These are phyloP conservation scores for Nanger granti DNA, from an alignment of 2,113 vertebrate species.

Conservation along the genomic window DNA sequence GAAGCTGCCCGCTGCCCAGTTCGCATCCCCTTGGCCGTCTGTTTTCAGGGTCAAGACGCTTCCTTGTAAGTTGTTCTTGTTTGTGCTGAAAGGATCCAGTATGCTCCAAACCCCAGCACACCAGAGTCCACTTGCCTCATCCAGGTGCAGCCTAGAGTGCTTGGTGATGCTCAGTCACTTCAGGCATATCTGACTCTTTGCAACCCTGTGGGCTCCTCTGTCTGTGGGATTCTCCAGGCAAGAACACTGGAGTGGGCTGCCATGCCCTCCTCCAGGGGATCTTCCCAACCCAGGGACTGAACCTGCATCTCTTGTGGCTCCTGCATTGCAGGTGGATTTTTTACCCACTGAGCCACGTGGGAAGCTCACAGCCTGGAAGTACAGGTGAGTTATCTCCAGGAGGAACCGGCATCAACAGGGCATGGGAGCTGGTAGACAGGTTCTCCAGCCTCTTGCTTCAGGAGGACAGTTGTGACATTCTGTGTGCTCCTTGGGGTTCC, in stretches of 20 bases:
- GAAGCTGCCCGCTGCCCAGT: neutral
- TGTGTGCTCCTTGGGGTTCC: neutral
- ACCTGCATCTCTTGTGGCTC: neutral
- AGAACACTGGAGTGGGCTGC: neutral
- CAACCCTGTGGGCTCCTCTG: neutral
- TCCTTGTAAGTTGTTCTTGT: neutral
- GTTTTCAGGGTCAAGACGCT: neutral
- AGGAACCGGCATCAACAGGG: neutral
- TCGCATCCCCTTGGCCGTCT: accelerated
- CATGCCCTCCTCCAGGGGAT: neutral
- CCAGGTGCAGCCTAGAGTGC: neutral
- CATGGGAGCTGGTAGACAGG: neutral
- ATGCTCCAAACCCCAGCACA: neutral
- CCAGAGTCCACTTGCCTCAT: neutral
- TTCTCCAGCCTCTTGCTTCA: neutral
- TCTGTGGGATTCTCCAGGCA: neutral
- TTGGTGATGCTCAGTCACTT: neutral
- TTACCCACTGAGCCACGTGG: neutral
- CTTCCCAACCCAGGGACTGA: neutral
- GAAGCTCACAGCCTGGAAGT: neutral
- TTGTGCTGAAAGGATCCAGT: neutral
- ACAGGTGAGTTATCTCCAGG: neutral
- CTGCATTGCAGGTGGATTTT: neutral
- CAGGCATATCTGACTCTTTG: neutral
- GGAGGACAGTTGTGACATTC: neutral